Conservation (phyloP, 2,797 vertebrate species). For the Lutjanus argentimaculatus region DNA sequence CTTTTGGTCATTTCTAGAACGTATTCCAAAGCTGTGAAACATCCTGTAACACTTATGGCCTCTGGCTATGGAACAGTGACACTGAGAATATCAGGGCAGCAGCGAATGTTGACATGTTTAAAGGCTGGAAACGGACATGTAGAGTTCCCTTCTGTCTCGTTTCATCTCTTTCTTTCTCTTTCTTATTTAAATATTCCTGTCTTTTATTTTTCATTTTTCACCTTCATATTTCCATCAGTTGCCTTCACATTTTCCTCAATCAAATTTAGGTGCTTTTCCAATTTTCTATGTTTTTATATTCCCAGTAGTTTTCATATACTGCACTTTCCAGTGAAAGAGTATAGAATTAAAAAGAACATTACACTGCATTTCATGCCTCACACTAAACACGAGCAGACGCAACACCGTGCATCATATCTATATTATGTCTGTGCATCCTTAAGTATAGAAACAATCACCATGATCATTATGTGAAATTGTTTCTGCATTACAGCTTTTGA, state of each 20-base stretch:
- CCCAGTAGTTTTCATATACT: not conserved
- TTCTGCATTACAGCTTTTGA: slow-evolving; percentile 28
- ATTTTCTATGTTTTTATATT: not conserved
- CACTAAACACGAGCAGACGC: not conserved
- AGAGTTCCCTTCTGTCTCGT: not conserved
- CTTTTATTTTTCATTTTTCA: not conserved
- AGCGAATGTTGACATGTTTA: slow-evolving; percentile 26
- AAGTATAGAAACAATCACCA: slow-evolving; percentile 15
- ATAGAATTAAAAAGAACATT: not conserved
- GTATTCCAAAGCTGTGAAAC: slow-evolving; percentile 7
- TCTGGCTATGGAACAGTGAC: slow-evolving; percentile 21
- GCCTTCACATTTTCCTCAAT: not conserved
- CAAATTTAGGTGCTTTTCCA: not conserved
- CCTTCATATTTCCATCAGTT: not conserved
- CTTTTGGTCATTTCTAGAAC: slow-evolving; percentile 28
- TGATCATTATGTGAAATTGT: slow-evolving; percentile 21
- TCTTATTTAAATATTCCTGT: not conserved
- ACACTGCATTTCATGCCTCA: not conserved
- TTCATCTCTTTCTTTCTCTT: not conserved
- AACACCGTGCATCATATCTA: not conserved
- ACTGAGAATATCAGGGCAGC: slow-evolving; percentile 8
- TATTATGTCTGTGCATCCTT: not conserved
- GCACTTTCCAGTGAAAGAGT: not conserved
- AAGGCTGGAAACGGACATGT: slow-evolving; percentile 11
- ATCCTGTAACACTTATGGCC: slow-evolving; percentile 6